Conservation (phyloP, 2,888 invertebrate genomes). For the Apamea epomidion region DNA sequence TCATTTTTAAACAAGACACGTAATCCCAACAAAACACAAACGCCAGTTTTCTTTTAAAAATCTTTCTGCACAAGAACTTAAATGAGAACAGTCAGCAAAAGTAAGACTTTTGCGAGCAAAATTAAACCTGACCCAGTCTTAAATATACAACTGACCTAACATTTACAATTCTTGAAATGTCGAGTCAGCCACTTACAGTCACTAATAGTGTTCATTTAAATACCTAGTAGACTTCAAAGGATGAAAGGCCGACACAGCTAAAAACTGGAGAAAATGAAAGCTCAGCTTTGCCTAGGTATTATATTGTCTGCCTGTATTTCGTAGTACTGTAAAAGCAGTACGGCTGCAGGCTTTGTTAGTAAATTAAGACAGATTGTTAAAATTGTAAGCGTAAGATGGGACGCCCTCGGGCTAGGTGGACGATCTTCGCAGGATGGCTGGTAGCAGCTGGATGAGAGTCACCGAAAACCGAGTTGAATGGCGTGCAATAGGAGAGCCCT, state of each 20-base stretch:
- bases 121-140: constrained; percentile 29
- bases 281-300: constrained; percentile 10
- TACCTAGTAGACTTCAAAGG: constrained; percentile 44
- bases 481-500: no score
- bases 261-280: constrained; percentile 40
- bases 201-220: constrained; percentile 59
- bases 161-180: constrained; percentile 46
- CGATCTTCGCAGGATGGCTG: no score
- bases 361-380: no score
- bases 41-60: background rate
- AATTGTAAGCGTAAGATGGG: no score
- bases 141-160: constrained; percentile 54
- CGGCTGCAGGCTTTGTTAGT: no score
- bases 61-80: background rate
- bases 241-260: constrained; percentile 28
- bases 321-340: background rate
- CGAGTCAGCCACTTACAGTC: constrained; percentile 51
- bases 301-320: background rate
- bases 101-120: constrained; percentile 8
- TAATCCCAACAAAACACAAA: background rate
- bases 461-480: no score
- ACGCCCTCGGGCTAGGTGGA: no score
- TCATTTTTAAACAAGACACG: background rate
- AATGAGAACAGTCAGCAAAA: constrained; percentile 27
- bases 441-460: no score